phyloP scores from a whole-genome alignment of 1,140 invertebrate species.

The Trichomalopsis sarcophagae region DNA sequence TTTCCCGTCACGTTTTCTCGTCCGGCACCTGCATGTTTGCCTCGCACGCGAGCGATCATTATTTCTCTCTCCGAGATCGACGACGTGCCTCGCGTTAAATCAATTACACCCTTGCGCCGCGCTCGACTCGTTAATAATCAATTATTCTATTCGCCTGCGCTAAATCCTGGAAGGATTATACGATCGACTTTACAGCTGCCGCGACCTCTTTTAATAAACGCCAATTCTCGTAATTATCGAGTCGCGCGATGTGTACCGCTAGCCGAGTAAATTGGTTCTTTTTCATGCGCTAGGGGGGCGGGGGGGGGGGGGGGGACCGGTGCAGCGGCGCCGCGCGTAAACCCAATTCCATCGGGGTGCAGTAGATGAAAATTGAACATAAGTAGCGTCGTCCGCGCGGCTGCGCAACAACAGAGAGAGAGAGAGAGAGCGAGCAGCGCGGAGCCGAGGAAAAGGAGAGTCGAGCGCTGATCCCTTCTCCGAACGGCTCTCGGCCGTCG shows the following conservation, averaged over 20 bases:
- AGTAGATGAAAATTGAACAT: background rate
- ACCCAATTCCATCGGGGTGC: background rate
- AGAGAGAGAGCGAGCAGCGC: no score
- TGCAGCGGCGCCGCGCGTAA: slow-evolving; percentile 2
- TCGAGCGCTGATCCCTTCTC: background rate
- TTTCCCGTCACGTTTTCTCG: slow-evolving; percentile 43
- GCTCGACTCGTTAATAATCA: background rate
- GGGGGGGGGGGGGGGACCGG: no score
- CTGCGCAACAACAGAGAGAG: no score
- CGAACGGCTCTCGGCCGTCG: background rate
- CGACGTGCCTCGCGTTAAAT: slow-evolving; percentile 36
- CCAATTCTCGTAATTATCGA: slow-evolving; percentile 18
- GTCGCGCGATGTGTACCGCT: background rate
- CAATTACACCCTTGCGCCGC: slow-evolving; percentile 30
- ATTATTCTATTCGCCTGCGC: background rate
- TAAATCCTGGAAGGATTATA: background rate
- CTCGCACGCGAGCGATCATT: slow-evolving; percentile 9
- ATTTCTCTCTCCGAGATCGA: slow-evolving; percentile 22
- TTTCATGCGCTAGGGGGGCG: background rate
- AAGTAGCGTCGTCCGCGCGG: no score
- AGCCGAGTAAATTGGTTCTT: slow-evolving; percentile 12
- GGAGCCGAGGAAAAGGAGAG: slow-evolving; percentile 23
- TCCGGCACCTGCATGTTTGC: slow-evolving; percentile 38
- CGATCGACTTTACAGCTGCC: background rate
- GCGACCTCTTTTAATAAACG: slow-evolving; percentile 29